phyloP scores from a whole-genome alignment of 1,140 invertebrate species.

The Mylabris phalerata region DNA sequence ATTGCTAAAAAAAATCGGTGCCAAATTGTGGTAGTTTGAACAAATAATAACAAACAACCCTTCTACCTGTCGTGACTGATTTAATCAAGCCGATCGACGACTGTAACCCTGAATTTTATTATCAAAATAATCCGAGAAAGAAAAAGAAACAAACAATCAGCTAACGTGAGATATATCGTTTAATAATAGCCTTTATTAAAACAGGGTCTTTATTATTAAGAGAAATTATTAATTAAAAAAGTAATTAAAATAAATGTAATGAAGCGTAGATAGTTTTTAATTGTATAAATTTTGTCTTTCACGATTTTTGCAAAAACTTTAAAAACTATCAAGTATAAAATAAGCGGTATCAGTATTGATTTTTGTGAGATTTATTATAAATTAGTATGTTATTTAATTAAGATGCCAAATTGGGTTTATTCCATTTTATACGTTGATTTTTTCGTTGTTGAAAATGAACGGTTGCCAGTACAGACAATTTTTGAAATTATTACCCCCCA shows the following conservation, averaged over 20 bases:
- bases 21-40: constrained; percentile 23
- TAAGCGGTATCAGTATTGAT: constrained; percentile 23
- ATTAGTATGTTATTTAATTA: constrained; percentile 19
- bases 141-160: constrained; percentile 31
- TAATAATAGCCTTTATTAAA: constrained; percentile 36
- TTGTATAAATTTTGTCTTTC: constrained; percentile 25
- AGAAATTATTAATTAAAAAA: constrained; percentile 11
- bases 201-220: constrained; percentile 35
- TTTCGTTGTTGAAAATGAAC: not conserved
- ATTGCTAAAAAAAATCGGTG: constrained; percentile 21
- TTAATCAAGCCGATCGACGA: constrained; percentile 22
- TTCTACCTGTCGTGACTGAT: constrained; percentile 26
- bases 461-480: constrained; percentile 11
- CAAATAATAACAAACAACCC: not conserved
- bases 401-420: constrained; percentile 19
- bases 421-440: constrained; percentile 13
- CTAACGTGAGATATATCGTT: constrained; percentile 30
- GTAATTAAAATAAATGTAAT: not conserved
- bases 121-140: not conserved
- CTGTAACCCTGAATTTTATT: constrained; percentile 25
- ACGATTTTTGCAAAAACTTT: constrained; percentile 15
- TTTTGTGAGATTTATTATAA: constrained; percentile 27
- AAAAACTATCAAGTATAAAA: no score
- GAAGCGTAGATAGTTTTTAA: constrained; percentile 27
- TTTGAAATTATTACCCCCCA: not conserved